These are phyloP conservation scores for Nipponacmea schrenckii DNA, from an alignment of 2,888 invertebrate genomes.

Conservation along the genomic window DNA sequence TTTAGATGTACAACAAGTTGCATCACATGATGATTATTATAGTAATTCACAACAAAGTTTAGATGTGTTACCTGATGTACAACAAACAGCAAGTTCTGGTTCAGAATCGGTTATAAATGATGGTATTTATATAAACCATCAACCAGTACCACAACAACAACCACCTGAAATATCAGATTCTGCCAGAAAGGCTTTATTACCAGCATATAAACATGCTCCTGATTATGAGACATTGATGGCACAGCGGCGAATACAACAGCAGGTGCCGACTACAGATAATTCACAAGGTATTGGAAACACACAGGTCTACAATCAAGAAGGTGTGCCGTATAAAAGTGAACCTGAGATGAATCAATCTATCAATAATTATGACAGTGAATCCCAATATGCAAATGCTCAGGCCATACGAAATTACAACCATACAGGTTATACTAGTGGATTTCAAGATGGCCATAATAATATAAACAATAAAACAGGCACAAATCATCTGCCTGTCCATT, in stretches of 20 bases:
- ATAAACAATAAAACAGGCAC: constrained; percentile 30
- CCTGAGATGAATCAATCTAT: constrained; percentile 49
- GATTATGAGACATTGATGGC: constrained; percentile 95
- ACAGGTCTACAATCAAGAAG: constrained; percentile 46
- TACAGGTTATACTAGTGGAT: constrained; percentile 51
- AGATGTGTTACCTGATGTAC: constrained; percentile 30
- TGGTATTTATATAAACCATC: constrained; percentile 15
- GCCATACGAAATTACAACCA: constrained; percentile 47
- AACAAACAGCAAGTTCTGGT: constrained; percentile 10
- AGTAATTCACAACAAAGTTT: constrained; percentile 54
- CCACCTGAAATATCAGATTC: constrained; percentile 41
- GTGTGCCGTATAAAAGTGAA: constrained; percentile 46
- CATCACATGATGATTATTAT: constrained; percentile 45
- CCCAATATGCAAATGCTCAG: constrained; percentile 50
- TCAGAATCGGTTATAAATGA: constrained; percentile 17
- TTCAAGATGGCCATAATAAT: constrained; percentile 42
- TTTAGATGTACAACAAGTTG: neutral
- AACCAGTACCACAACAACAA: constrained; percentile 17
- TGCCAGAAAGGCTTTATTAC: constrained; percentile 52
- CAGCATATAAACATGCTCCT: constrained; percentile 80
- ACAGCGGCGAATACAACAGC: constrained; percentile 68
- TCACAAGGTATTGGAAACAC: constrained; percentile 39
- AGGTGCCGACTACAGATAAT: constrained; percentile 16
- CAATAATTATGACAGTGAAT: constrained; percentile 29
- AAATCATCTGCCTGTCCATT: constrained; percentile 59